Evolutionary conservation across 2,113 vertebrate genomes (phyloP).

Genomic region (Turdus rufiventris): DNA sequence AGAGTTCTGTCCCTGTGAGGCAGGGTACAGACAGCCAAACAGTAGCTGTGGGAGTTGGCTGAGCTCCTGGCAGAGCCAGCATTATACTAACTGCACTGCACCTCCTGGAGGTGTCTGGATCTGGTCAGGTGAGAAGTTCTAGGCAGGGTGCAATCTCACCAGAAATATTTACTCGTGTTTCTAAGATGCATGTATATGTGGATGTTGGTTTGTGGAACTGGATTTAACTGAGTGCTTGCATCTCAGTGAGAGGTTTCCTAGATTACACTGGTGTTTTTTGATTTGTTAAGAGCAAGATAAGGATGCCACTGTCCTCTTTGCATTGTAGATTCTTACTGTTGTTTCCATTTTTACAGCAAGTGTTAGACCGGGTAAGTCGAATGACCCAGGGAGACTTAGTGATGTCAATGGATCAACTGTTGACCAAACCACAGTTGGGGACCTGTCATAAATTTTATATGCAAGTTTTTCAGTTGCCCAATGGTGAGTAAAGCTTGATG

Average conservation of each 20-base stretch:
- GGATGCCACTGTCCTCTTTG: neutral
- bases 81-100: neutral
- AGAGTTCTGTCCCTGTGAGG: neutral
- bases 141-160: neutral
- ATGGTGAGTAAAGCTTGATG: conserved; percentile 76
- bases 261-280: neutral
- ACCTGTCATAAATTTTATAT: conserved; percentile 97
- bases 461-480: conserved; percentile 89
- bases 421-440: conserved; percentile 94
- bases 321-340: conserved; percentile 9
- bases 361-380: conserved; percentile 90
- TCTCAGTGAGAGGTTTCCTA: neutral
- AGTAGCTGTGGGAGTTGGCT: neutral
- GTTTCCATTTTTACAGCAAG: conserved; percentile 80
- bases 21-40: neutral
- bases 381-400: conserved; percentile 98
- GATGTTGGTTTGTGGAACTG: neutral
- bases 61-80: neutral
- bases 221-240: neutral
- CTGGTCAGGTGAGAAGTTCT: neutral
- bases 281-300: neutral
- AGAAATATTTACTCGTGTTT: neutral
- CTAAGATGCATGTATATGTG: neutral
- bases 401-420: conserved; percentile 97
- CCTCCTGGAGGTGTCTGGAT: neutral